phyloP scores from a whole-genome alignment of 2,113 vertebrate genomes.

The Xiphias gladius region DNA sequence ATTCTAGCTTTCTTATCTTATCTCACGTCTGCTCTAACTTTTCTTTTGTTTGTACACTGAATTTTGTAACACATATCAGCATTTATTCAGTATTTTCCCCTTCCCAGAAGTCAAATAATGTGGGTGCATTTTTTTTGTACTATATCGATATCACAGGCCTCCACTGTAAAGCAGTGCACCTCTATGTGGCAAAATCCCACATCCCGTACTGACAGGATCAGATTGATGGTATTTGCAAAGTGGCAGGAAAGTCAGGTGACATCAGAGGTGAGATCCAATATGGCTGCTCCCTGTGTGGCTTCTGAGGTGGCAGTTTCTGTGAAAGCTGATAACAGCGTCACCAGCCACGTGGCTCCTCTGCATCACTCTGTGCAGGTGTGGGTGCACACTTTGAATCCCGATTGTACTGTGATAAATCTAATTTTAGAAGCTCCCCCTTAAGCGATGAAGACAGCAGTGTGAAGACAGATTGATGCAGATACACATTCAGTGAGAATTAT shows the following conservation, averaged over 20 bases:
- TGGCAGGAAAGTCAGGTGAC: conserved; percentile 77
- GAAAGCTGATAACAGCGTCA: conserved; percentile 73
- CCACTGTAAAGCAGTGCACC: neutral
- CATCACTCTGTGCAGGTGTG: conserved; percentile 74
- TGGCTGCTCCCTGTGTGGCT: conserved; percentile 74
- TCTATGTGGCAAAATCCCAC: conserved; percentile 12
- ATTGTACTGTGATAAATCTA: conserved; percentile 53
- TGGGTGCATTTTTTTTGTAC: neutral
- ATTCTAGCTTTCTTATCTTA: conserved; percentile 3
- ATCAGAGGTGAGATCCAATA: conserved; percentile 73
- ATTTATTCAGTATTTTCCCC: neutral
- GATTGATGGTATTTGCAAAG: conserved; percentile 57
- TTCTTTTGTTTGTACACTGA: conserved; percentile 1
- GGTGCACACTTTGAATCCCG: conserved; percentile 63
- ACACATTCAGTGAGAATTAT: conserved; percentile 3
- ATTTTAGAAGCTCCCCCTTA: conserved; percentile 65
- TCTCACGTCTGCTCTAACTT: conserved; percentile 10
- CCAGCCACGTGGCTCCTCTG: conserved; percentile 73
- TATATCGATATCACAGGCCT: neutral
- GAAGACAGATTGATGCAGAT: conserved; percentile 24
- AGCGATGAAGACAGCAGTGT: conserved; percentile 5
- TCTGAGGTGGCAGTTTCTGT: conserved; percentile 80
- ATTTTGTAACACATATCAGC: conserved; percentile 24
- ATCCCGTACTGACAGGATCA: conserved; percentile 24
- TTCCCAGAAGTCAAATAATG: conserved; percentile 19